Percentiles rank a stretch among this genome's conserved stretches.
These are phyloP conservation scores for Malthinus seriepunctatus DNA, from an alignment of 2,888 invertebrate genomes.

Conservation along the genomic window DNA sequence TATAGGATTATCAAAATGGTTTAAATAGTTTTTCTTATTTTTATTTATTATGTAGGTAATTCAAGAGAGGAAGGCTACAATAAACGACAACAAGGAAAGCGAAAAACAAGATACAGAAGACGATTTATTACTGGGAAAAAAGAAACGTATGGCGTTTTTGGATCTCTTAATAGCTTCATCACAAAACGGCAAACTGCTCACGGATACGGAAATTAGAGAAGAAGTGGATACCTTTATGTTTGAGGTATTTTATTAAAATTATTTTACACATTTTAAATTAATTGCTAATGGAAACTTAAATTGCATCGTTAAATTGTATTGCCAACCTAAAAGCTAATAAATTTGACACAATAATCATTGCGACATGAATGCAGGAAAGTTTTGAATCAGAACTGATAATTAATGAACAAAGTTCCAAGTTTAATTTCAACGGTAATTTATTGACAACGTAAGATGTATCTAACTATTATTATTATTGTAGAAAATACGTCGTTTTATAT, in stretches of 20 bases:
- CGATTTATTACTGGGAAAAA: slow-evolving; percentile 33
- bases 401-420: slow-evolving; percentile 29
- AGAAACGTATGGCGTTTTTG: slow-evolving; percentile 47
- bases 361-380: slow-evolving; percentile 19
- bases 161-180: slow-evolving; percentile 46
- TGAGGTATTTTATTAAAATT: slow-evolving; percentile 39
- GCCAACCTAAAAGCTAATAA: slow-evolving; percentile 10
- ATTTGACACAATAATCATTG: slow-evolving; percentile 18
- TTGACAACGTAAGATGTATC: slow-evolving; percentile 36
- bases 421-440: slow-evolving; percentile 35
- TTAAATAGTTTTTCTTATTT: not conserved
- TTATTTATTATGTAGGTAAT: slow-evolving; percentile 27
- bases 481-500: too few species aligned
- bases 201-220: slow-evolving; percentile 48
- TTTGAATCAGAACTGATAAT: slow-evolving; percentile 30
- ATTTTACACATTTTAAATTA: not conserved
- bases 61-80: slow-evolving; percentile 27
- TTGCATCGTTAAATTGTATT: slow-evolving; percentile 8
- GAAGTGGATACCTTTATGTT: slow-evolving; percentile 55
- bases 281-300: slow-evolving; percentile 11
- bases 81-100: not conserved
- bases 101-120: slow-evolving; percentile 15
- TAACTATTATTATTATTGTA: slow-evolving; percentile 34
- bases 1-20: slow-evolving; percentile 6
- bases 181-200: slow-evolving; percentile 37